Evolutionary conservation across 1,140 invertebrate genomes (phyloP).

Genomic region (Bombus sibiricus): DNA sequence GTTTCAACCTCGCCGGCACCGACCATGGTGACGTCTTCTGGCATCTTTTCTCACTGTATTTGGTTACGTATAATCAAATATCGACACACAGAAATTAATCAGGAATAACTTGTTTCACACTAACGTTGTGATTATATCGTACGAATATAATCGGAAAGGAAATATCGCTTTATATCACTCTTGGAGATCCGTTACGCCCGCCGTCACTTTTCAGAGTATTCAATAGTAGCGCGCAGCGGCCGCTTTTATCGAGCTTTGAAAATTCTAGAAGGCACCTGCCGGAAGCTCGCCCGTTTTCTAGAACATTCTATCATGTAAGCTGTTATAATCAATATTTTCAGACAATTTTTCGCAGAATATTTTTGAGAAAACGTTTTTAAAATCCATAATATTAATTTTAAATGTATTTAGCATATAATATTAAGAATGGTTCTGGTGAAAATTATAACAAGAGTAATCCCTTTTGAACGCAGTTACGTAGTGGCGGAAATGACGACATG

Average conservation of each 20-base stretch:
- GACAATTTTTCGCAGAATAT: not conserved
- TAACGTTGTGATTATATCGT: not conserved
- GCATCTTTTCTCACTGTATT: constrained; percentile 77
- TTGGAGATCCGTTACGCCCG: constrained; percentile 11
- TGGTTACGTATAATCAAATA: not conserved
- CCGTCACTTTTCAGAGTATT: constrained; percentile 55
- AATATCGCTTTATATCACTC: not conserved
- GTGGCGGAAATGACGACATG: constrained; percentile 53
- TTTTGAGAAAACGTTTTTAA: not conserved
- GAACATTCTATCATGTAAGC: constrained; percentile 64
- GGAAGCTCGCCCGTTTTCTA: constrained; percentile 62
- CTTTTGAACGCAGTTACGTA: not conserved
- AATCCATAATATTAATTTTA: constrained; percentile 2
- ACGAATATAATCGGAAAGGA: not conserved
- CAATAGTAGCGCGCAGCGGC: constrained; percentile 35
- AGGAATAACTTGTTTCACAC: not conserved
- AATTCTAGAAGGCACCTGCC: constrained; percentile 70
- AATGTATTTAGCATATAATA: not conserved
- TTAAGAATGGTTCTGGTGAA: too few relatives aligned
- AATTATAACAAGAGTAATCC: not conserved
- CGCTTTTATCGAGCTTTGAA: constrained; percentile 71
- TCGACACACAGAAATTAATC: not conserved
- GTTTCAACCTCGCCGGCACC: constrained; percentile 83
- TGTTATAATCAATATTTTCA: not conserved
- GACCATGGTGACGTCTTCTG: constrained; percentile 83